phyloP scores from a whole-genome alignment of 2,888 invertebrate genomes.

The Pogonocherus hispidulus region DNA sequence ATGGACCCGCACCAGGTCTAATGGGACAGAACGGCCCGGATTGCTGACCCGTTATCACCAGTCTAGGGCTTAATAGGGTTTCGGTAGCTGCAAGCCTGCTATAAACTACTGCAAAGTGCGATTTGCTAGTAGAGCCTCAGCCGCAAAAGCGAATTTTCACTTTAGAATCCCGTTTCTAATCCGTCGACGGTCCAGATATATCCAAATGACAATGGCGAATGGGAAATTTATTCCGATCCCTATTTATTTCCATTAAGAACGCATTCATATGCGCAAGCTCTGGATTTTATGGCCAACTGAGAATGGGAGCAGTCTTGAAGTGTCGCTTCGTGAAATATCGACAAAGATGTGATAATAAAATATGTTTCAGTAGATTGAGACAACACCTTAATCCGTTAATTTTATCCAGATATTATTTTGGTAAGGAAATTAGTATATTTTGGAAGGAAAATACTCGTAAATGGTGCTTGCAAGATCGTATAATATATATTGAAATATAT shows the following conservation, averaged over 20 bases:
- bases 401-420: too few species aligned
- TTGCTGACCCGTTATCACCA: constrained; percentile 65
- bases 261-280: constrained; percentile 49
- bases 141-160: constrained; percentile 63
- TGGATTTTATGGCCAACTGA: constrained; percentile 30
- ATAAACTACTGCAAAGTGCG: constrained; percentile 62
- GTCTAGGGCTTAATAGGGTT: constrained; percentile 62
- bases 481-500: too few species aligned
- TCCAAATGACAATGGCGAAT: constrained; percentile 44
- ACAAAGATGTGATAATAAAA: too few species aligned
- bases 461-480: too few species aligned
- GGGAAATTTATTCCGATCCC: constrained; percentile 47
- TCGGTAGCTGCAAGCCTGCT: constrained; percentile 57
- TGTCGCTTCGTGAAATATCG: not conserved
- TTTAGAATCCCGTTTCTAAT: constrained; percentile 59
- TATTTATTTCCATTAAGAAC: constrained; percentile 54
- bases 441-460: too few species aligned
- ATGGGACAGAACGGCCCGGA: constrained; percentile 63
- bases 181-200: constrained; percentile 43
- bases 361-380: too few species aligned
- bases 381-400: too few species aligned
- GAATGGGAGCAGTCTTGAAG: not conserved
- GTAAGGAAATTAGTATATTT: too few species aligned
- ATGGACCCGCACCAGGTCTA: constrained; percentile 61
- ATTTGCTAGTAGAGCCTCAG: constrained; percentile 57